Conservation (phyloP, 2,797 vertebrate genomes). For the Anguilla marmorata region DNA sequence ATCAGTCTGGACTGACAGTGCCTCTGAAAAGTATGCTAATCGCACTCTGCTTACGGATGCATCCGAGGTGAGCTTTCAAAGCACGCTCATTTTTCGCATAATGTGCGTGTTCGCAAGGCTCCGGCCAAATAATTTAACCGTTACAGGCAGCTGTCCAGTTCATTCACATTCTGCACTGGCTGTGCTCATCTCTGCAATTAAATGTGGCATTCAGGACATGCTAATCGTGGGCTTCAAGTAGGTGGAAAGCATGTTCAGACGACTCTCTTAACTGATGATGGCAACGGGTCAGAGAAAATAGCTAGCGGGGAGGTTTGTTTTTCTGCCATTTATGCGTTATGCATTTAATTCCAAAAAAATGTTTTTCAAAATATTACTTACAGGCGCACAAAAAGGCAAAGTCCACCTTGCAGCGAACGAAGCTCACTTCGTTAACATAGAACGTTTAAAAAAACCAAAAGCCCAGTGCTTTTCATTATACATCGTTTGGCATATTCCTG, state of each 20-base stretch:
- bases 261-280: background rate
- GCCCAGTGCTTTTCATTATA: background rate
- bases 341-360: background rate
- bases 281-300: background rate
- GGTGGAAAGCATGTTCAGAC: background rate
- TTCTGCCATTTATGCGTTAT: background rate
- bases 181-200: background rate
- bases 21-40: background rate
- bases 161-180: background rate
- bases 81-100: background rate
- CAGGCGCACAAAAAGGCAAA: background rate
- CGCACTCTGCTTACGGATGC: background rate
- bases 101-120: background rate
- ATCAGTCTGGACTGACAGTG: constrained; percentile 7
- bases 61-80: constrained; percentile 1
- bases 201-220: background rate
- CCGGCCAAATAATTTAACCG: constrained; percentile 18
- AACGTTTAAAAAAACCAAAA: background rate
- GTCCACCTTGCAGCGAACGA: background rate
- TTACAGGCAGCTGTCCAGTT: constrained; percentile 9
- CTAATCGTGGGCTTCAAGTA: background rate
- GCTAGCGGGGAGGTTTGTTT: background rate
- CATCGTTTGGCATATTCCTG: background rate
- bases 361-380: background rate
- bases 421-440: background rate